Evolutionary conservation across 2,888 invertebrate species (phyloP).

Genomic region (Campoplex nolae): DNA sequence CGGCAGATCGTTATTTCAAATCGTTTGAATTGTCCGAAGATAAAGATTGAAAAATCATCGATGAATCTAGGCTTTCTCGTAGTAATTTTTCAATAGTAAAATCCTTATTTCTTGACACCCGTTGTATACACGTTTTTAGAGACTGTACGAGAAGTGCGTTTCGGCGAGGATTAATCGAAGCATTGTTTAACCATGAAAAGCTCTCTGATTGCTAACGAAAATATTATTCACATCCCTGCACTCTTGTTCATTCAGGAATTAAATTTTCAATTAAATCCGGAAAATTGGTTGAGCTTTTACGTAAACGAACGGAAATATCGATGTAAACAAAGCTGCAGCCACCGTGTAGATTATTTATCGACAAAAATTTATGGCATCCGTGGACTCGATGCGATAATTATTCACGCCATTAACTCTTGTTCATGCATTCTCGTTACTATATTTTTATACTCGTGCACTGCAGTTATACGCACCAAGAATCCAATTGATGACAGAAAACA

Average conservation of each 20-base stretch:
- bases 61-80: not conserved
- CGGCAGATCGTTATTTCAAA: not conserved
- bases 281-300: conserved; percentile 6
- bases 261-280: not conserved
- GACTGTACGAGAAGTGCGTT: not conserved
- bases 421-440: not conserved
- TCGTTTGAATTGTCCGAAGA: not conserved
- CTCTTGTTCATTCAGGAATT: not conserved
- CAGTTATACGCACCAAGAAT: not conserved
- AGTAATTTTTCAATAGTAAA: not conserved
- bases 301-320: not conserved
- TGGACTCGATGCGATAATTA: not conserved
- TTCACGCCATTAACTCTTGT: not conserved
- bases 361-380: not conserved
- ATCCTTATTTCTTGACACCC: not conserved
- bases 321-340: not conserved
- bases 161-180: not conserved
- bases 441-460: not conserved
- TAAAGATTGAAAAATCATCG: not conserved
- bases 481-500: not conserved
- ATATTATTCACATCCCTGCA: not conserved
- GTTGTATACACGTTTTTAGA: not conserved
- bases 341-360: not conserved
- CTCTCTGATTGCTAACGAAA: not conserved
- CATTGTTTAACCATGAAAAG: conserved; percentile 1